Percentiles rank a stretch among this genome's conserved stretches.
Evolutionary conservation across 2,888 invertebrate species (phyloP).

Genomic region (Dascillus cervinus): DNA sequence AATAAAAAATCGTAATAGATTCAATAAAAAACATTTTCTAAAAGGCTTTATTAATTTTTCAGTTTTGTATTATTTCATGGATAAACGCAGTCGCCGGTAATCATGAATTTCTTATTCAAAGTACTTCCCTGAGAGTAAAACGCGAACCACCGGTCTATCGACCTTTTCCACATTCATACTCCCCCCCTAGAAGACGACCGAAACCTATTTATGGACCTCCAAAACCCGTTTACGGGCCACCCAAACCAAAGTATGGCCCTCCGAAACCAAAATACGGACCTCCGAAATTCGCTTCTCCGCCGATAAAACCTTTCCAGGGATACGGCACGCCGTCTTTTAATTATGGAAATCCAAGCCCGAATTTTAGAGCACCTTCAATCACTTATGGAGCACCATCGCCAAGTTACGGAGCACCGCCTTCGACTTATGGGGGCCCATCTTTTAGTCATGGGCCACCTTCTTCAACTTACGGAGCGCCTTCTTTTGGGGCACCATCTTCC

Average conservation of each 20-base stretch:
- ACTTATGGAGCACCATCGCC: slow-evolving; percentile 9
- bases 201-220: slow-evolving; percentile 27
- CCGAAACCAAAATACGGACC: slow-evolving; percentile 19
- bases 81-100: too few relatives aligned
- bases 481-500: slow-evolving; percentile 12
- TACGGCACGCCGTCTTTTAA: slow-evolving; percentile 6
- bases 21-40: too few relatives aligned
- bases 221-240: slow-evolving; percentile 19
- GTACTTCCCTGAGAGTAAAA: too few relatives aligned
- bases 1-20: too few relatives aligned
- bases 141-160: slow-evolving; percentile 17
- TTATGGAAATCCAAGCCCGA: slow-evolving; percentile 22
- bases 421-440: slow-evolving; percentile 12
- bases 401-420: slow-evolving; percentile 12
- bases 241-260: slow-evolving; percentile 24
- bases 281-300: slow-evolving; percentile 10
- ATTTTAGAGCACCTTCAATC: slow-evolving; percentile 16
- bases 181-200: slow-evolving; percentile 17
- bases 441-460: slow-evolving; percentile 13
- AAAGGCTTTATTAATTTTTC: too few relatives aligned
- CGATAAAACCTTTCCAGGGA: slow-evolving; percentile 1
- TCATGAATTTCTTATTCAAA: too few relatives aligned
- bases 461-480: slow-evolving; percentile 11
- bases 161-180: slow-evolving; percentile 14
- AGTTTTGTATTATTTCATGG: too few relatives aligned